Conservation (phyloP, 2,113 vertebrate genomes). For the Ellobius talpinus region DNA sequence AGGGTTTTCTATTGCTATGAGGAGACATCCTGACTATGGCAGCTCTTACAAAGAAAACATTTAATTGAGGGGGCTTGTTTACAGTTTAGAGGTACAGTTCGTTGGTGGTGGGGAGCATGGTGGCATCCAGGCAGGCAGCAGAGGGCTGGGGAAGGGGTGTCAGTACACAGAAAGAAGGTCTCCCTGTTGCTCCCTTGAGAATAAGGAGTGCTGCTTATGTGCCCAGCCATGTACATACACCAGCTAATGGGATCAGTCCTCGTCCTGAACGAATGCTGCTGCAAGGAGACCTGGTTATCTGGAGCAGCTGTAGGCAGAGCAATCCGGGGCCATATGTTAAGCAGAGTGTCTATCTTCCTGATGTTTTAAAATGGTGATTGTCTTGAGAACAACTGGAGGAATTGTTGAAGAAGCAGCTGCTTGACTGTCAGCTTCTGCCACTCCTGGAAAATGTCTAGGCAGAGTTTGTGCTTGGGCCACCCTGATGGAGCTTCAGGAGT, state of each 20-base stretch:
- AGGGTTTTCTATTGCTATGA: not conserved
- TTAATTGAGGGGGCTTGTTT: not conserved
- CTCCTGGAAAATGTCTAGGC: not conserved
- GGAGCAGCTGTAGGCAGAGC: not conserved
- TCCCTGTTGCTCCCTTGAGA: not conserved
- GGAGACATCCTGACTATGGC: not conserved
- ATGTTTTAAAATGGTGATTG: not conserved
- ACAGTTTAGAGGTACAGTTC: not conserved
- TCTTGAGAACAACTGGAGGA: not conserved
- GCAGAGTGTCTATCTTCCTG: not conserved
- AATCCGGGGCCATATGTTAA: not conserved
- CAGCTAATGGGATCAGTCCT: not conserved
- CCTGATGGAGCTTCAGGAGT: not conserved
- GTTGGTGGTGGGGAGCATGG: not conserved
- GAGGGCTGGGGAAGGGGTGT: not conserved
- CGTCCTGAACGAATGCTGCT: not conserved
- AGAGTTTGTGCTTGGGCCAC: not conserved
- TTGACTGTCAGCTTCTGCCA: not conserved
- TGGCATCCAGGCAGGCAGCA: not conserved
- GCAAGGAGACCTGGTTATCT: not conserved
- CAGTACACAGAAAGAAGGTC: not conserved
- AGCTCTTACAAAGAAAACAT: not conserved
- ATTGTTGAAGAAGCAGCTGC: not conserved
- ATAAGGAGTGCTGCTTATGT: not conserved
- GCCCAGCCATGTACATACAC: not conserved